These are phyloP conservation scores for Phlogophora meticulosa DNA, from an alignment of 2,888 invertebrate species.

Conservation along the genomic window DNA sequence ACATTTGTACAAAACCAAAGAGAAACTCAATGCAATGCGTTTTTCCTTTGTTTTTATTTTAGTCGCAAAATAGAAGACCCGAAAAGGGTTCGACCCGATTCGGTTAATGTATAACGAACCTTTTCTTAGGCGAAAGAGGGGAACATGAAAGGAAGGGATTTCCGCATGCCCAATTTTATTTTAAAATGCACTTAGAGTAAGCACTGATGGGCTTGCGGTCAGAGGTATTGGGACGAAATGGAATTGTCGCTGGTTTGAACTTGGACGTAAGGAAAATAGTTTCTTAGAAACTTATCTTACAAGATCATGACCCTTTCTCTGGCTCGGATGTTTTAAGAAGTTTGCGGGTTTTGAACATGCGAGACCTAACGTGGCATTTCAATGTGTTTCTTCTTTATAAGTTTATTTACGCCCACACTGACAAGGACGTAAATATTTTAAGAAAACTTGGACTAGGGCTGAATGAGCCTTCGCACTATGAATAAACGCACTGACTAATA, in stretches of 20 bases:
- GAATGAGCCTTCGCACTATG: not conserved
- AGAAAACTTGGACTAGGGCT: not conserved
- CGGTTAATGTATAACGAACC: constrained; percentile 62
- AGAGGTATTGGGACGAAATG: constrained; percentile 38
- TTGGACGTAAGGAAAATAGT: constrained; percentile 29
- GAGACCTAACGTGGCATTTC: not conserved
- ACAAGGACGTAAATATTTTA: not conserved
- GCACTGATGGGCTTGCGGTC: constrained; percentile 47
- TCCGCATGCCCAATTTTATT: constrained; percentile 58
- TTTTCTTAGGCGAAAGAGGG: constrained; percentile 56
- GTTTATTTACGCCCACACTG: not conserved
- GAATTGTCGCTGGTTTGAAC: constrained; percentile 35
- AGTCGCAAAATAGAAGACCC: constrained; percentile 41
- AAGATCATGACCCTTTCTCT: constrained; percentile 7
- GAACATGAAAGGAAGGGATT: constrained; percentile 58
- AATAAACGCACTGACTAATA: not conserved
- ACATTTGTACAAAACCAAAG: constrained; percentile 35
- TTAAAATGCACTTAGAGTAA: constrained; percentile 59
- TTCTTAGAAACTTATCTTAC: constrained; percentile 21
- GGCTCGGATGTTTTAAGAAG: constrained; percentile 2
- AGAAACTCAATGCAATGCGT: constrained; percentile 19
- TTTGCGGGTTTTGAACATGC: constrained; percentile 1
- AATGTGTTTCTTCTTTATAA: not conserved
- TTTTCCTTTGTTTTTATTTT: constrained; percentile 58
- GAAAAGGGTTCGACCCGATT: constrained; percentile 52